Evolutionary conservation across 2,113 vertebrate genomes (phyloP), one percentile per base, ranked within the genome.

Genomic region (Mormoops blainvillei): DNA sequence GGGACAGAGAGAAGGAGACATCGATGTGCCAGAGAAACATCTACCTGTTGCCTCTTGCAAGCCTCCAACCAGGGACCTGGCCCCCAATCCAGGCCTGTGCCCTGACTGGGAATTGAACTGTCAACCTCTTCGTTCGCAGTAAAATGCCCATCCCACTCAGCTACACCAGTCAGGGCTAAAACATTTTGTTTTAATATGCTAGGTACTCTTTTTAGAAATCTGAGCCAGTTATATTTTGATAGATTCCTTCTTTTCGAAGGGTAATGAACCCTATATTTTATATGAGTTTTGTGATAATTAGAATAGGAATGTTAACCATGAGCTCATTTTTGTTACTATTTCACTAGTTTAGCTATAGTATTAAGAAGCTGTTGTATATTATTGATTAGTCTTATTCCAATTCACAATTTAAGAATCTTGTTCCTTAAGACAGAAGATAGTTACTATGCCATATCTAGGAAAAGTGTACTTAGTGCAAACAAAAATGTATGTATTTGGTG

Each of bases 331-430:
- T 93, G 36, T 93, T 89, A 86, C 38, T 80, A 31, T 74, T 76
- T 92, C 3, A 54, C 61, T 89, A 61, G 43, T 41, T 91, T 84
- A 88, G 14, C 33, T 76, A 4, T 36, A 31, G 58, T 61, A 36
- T 74, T 94, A 70, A 56, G 86, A 94, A 92, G 28, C 18, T 93
- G 36, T 52, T 76, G 0, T 87, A 11, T 88, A 73, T 76, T 92
- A 54, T 45, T 58, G 41, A 33, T 89, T 87, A 84, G 48, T 78
- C n/a, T 94, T 80, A 31, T 38, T 87, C 15, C 91, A 81, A 41
- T 36, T 45, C 52, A 88, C 87, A 81, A 48, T 87, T 96, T 87
- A 52, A 93, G 61, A 92, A 82, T 92, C 65, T 70, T 91, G 20
- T 91, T 93, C 16, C 5, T 91, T 94, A 73, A 89, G 45, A 63